Conservation (phyloP, 2,888 invertebrate species). For the Drosophila cyrtoloma region DNA sequence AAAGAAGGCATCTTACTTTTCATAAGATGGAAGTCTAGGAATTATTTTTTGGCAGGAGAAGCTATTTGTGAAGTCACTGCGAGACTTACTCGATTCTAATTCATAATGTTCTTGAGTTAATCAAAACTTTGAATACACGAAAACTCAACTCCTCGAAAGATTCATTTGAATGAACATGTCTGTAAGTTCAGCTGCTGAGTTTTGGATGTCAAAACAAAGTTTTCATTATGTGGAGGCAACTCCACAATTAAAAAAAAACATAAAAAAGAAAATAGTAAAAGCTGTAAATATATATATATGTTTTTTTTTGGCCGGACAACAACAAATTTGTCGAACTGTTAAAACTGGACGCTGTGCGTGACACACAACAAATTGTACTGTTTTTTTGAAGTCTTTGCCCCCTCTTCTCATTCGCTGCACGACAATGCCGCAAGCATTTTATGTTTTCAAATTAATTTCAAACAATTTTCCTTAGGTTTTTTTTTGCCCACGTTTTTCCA, state of each 20-base stretch:
- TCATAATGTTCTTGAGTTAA: background rate
- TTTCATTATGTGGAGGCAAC: conserved; percentile 45
- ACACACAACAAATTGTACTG: conserved; percentile 58
- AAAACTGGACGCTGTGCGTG: conserved; percentile 53
- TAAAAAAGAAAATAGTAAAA: conserved; percentile 9
- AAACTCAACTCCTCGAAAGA: background rate
- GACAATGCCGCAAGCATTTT: conserved; percentile 33
- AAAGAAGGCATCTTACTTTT: background rate
- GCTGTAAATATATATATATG: conserved; percentile 9
- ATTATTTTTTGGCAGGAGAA: background rate
- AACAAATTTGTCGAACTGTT: conserved; percentile 37
- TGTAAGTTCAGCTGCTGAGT: background rate
- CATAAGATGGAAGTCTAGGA: background rate
- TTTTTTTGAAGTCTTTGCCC: background rate
- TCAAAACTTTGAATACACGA: conserved; percentile 1
- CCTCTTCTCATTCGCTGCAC: background rate
- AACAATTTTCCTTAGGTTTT: conserved; percentile 40
- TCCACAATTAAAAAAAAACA: conserved; percentile 25
- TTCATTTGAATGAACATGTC: conserved; percentile 6
- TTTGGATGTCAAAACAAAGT: conserved; percentile 33
- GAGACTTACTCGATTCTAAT: background rate
- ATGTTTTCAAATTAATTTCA: conserved; percentile 67
- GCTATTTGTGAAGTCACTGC: background rate
- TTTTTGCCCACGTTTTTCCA: background rate
- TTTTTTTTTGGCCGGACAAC: background rate